Conservation (phyloP, 2,113 vertebrate species). For the Corythaixoides concolor region DNA sequence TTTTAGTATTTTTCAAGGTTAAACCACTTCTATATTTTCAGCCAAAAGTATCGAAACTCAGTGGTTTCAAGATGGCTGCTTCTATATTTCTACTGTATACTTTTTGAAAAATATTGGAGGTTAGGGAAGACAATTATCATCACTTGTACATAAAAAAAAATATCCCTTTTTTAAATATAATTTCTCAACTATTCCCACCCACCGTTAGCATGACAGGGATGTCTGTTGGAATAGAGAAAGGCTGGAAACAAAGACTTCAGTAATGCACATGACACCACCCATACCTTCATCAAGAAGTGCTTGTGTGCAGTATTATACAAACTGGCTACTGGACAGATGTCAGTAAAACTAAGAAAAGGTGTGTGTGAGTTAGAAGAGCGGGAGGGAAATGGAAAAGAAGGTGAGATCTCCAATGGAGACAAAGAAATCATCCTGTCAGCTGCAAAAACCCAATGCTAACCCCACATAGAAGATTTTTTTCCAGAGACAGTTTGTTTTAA, state of each 20-base stretch:
- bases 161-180: neutral
- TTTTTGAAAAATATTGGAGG: neutral
- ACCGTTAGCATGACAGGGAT: neutral
- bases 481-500: neutral
- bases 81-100: neutral
- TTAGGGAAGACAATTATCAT: neutral
- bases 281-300: neutral
- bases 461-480: neutral
- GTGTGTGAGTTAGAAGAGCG: neutral
- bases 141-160: neutral
- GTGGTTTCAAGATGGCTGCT: neutral
- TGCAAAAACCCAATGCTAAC: neutral
- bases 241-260: neutral
- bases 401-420: neutral
- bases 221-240: neutral
- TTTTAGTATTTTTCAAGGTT: conserved; percentile 16
- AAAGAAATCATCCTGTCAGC: conserved; percentile 4
- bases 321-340: neutral
- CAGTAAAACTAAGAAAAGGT: conserved; percentile 4
- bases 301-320: neutral
- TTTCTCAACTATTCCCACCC: neutral
- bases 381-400: conserved; percentile 4
- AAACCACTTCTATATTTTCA: conserved; percentile 8
- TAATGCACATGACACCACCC: neutral
- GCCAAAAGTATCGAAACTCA: neutral